Base-by-base conservation (phyloP, 2,797 vertebrate genomes). In the Sebastiscus tertius region DNA sequence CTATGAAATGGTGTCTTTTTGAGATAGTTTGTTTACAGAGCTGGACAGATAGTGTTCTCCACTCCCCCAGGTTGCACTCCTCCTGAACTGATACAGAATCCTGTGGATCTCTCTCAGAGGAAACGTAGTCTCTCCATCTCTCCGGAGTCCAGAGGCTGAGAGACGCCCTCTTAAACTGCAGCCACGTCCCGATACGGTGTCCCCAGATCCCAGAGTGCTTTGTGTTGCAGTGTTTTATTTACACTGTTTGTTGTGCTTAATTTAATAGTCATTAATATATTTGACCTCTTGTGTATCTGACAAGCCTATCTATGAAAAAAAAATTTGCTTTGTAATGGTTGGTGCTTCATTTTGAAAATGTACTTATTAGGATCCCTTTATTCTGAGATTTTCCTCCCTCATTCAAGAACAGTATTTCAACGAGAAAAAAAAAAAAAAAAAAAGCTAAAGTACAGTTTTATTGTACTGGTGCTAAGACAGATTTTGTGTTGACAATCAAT, bases 401-500 rank as follows among this genome's bases (percentile, higher is more conserved):
- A 77, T 93, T 95, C 81, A 87, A 89, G 91, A 92, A 94, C 95
- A 96, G 96, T 97, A 94, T 96, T 96, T 96, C 93, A 95, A 93
- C 36, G 85, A 83, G 85, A 87, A 91, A 83, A 86, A 87, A 91
- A 92, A 92, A 88, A 13, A 2, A 87, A 92, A 92, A 93, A 89
- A 91, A 80, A 81, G 96, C 96, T 93, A 91, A 95, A 96, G 98
- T 98, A 97, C 98, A 99, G 97, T 99, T 99, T 97, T 99, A 99
- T 97, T 99, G 98, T 99, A 99, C 98, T 98, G 98, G 98, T 99
- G 98, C 98, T 99, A 98, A 94, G 93, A 95, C 96, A 96, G 94
- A 96, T 95, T 96, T 96, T 96, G 96, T 96, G 96, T 96, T 96
- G 96, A 96, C 96, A 96, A 96, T 96, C 96, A 96, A 95, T 95